Percentiles rank a stretch among this genome's conserved stretches.
Conservation (phyloP, 2,888 invertebrate genomes). For the Blastobasis adustella region DNA sequence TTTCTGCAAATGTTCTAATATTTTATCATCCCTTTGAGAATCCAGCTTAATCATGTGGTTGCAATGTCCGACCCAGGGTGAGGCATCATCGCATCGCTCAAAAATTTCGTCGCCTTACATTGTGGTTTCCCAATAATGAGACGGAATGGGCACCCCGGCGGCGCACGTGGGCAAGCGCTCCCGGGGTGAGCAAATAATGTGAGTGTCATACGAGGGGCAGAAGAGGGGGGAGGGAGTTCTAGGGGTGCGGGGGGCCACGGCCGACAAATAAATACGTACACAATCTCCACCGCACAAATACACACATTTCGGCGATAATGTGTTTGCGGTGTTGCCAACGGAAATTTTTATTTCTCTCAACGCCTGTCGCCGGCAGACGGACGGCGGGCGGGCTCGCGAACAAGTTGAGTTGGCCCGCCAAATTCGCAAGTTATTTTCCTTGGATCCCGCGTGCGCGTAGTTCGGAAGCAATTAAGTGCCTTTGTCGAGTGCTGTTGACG, state of each 20-base stretch:
- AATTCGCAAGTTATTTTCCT: no score
- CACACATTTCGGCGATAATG: constrained; percentile 58
- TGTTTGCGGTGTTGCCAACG: constrained; percentile 49
- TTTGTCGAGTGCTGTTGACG: constrained; percentile 1
- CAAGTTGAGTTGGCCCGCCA: no score
- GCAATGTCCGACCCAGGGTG: no score
- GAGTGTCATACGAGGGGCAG: constrained; percentile 37
- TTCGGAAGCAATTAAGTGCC: constrained; percentile 1
- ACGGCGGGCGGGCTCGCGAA: not conserved
- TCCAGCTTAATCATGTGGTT: no score
- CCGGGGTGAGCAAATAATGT: constrained; percentile 52
- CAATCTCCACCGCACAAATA: constrained; percentile 59
- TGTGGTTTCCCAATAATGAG: not conserved
- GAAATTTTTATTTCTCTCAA: constrained; percentile 38
- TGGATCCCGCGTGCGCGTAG: constrained; percentile 3
- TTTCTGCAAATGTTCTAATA: no score
- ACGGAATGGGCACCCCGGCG: constrained; percentile 4
- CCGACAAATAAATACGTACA: constrained; percentile 59
- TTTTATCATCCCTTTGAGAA: no score
- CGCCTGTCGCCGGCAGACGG: constrained; percentile 27
- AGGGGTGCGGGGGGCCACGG: constrained; percentile 28
- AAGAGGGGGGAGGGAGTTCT: constrained; percentile 14
- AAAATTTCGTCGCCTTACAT: not conserved
- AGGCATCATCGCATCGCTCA: no score
- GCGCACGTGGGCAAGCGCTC: constrained; percentile 49